Percentiles rank a stretch among this genome's conserved stretches.
Evolutionary conservation across 53 echinoderm and acorn worm species (phyloP).

Genomic region (Zoroaster sp.): DNA sequence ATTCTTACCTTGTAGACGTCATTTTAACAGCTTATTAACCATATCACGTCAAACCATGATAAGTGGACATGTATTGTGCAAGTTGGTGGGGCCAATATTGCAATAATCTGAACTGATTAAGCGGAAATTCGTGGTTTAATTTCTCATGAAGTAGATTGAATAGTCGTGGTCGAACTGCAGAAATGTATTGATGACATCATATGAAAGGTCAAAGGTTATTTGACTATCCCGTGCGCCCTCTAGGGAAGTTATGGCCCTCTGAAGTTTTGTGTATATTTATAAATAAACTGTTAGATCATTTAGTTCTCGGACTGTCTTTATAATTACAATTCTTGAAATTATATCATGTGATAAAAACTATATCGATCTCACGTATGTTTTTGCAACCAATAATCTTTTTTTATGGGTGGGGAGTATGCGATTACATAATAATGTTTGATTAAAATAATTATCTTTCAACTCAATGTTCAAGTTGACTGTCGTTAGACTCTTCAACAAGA

Average conservation of each 20-base stretch:
- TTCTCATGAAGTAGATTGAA: background rate
- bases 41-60: conserved; percentile 29
- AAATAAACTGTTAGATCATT: background rate
- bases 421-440: background rate
- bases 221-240: background rate
- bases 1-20: conserved; percentile 34
- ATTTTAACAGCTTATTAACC: background rate
- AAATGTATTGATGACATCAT: conserved; percentile 21
- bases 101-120: background rate
- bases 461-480: background rate
- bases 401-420: background rate
- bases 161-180: background rate
- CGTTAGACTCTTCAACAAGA: background rate
- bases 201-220: conserved; percentile 26
- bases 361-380: background rate
- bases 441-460: background rate
- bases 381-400: too few relatives aligned
- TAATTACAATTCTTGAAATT: background rate
- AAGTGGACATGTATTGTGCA: background rate
- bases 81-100: background rate
- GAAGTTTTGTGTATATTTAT: background rate
- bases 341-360: background rate
- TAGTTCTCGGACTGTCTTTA: background rate
- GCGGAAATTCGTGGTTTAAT: conserved; percentile 25
- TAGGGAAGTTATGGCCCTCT: background rate